A percentile compares a stretch with the other conserved stretches of the same genome.
phyloP scores from a whole-genome alignment of 1,140 invertebrate genomes.

The Lepidurus arcticus region DNA sequence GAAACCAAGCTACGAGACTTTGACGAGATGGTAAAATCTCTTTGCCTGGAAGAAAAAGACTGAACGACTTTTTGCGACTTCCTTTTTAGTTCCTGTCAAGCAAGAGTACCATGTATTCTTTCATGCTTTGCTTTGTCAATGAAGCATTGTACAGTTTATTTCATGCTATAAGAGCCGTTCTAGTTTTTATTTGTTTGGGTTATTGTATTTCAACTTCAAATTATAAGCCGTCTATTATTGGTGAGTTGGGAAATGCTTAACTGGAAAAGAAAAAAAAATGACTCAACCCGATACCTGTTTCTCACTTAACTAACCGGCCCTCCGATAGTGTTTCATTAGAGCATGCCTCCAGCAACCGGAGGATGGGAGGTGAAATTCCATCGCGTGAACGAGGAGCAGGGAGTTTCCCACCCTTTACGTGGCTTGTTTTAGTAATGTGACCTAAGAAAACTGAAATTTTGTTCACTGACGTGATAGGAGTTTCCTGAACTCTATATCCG shows the following conservation, averaged over 20 bases:
- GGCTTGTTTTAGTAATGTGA: not conserved
- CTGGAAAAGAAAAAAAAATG: too few relatives aligned
- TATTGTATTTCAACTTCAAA: too few relatives aligned
- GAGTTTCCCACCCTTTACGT: not conserved
- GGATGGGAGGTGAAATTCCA: not conserved
- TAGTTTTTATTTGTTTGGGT: not conserved
- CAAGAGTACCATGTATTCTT: not conserved
- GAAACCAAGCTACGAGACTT: slow-evolving; percentile 67
- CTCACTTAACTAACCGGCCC: not conserved
- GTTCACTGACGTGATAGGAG: too few relatives aligned
- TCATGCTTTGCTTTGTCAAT: not conserved
- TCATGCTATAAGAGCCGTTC: not conserved
- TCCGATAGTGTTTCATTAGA: not conserved
- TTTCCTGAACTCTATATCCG: too few relatives aligned
- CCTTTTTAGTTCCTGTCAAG: not conserved
- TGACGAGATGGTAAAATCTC: slow-evolving; percentile 61
- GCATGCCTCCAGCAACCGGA: not conserved
- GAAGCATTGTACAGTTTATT: slow-evolving; percentile 3
- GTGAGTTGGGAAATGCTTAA: too few relatives aligned
- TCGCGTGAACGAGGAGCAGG: not conserved
- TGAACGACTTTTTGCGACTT: not conserved
- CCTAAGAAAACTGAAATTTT: not conserved
- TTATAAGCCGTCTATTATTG: too few relatives aligned
- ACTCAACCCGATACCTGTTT: not conserved
- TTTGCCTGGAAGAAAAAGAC: slow-evolving; percentile 50